These are phyloP conservation scores for Pentamera pediparva DNA, from an alignment of 53 echinoderm and acorn worm species.

Conservation along the genomic window DNA sequence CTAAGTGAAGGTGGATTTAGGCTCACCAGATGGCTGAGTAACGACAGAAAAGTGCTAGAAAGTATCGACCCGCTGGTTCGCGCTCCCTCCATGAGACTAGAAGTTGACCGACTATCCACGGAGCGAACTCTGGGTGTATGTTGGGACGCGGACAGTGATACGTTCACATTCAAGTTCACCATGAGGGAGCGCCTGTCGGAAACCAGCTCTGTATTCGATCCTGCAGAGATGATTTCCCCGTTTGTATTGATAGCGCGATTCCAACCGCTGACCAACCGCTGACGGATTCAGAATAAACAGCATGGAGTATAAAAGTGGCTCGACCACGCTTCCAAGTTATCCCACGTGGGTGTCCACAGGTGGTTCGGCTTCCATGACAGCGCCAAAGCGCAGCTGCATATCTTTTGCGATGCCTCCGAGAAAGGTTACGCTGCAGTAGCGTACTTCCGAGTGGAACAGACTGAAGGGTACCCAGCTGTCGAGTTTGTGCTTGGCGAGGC, in stretches of 20 bases:
- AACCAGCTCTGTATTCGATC: constrained; percentile 49
- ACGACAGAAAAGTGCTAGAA: constrained; percentile 25
- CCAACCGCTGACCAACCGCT: constrained; percentile 51
- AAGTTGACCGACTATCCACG: neutral
- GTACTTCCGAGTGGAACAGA: constrained; percentile 26
- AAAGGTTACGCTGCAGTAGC: constrained; percentile 50
- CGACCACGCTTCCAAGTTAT: neutral
- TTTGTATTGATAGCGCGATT: constrained; percentile 43
- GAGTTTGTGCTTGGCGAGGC: constrained; percentile 55
- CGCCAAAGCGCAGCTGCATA: constrained; percentile 34
- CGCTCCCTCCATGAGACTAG: constrained; percentile 14
- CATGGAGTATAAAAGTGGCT: constrained; percentile 43
- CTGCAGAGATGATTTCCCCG: constrained; percentile 50
- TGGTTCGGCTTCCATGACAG: constrained; percentile 2
- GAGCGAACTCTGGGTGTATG: constrained; percentile 39
- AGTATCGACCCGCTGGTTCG: constrained; percentile 28
- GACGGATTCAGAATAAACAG: constrained; percentile 17
- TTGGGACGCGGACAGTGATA: constrained; percentile 35
- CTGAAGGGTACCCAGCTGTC: neutral
- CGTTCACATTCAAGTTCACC: constrained; percentile 34
- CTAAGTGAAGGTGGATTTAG: too few species aligned
- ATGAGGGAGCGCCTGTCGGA: constrained; percentile 55
- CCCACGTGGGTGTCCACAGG: constrained; percentile 34
- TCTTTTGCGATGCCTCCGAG: constrained; percentile 60
- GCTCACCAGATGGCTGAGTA: constrained; percentile 40